These are phyloP conservation scores for Saturnia japonica DNA, from an alignment of 2,888 invertebrate genomes.

Conservation along the genomic window DNA sequence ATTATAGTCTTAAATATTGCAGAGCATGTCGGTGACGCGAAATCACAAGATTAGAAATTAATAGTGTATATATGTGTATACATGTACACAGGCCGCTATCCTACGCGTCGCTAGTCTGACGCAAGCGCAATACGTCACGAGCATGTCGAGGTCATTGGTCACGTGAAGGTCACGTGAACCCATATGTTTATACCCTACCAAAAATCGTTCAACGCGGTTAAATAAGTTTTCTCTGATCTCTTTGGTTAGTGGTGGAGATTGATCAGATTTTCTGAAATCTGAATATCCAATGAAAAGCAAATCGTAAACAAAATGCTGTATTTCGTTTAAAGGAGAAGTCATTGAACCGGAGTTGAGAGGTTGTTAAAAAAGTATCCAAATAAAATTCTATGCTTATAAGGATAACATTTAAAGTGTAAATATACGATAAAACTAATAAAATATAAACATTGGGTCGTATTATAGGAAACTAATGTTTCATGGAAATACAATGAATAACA, in stretches of 20 bases:
- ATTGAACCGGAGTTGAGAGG: background rate
- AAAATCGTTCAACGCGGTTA: too few relatives aligned
- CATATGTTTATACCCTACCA: too few relatives aligned
- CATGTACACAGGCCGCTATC: too few relatives aligned
- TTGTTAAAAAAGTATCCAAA: background rate
- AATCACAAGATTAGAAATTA: too few relatives aligned
- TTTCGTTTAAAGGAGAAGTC: background rate
- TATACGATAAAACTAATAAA: background rate
- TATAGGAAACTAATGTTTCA: constrained; percentile 14
- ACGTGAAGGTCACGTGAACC: too few relatives aligned
- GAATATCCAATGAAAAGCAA: background rate
- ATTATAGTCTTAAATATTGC: too few relatives aligned
- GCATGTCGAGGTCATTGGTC: too few relatives aligned
- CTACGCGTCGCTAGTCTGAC: too few relatives aligned
- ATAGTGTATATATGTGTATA: too few relatives aligned
- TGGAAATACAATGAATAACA: constrained; percentile 34
- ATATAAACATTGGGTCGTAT: background rate
- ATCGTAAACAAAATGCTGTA: background rate
- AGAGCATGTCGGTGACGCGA: too few relatives aligned
- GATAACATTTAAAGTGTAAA: background rate
- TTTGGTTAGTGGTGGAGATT: background rate
- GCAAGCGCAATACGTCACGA: too few relatives aligned
- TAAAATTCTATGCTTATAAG: background rate
- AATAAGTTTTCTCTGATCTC: too few relatives aligned
- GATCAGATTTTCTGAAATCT: background rate